A percentile compares a stretch with the other conserved stretches of the same genome.
phyloP scores from a whole-genome alignment of 2,888 invertebrate genomes.

The Drosophila fungiperda region DNA sequence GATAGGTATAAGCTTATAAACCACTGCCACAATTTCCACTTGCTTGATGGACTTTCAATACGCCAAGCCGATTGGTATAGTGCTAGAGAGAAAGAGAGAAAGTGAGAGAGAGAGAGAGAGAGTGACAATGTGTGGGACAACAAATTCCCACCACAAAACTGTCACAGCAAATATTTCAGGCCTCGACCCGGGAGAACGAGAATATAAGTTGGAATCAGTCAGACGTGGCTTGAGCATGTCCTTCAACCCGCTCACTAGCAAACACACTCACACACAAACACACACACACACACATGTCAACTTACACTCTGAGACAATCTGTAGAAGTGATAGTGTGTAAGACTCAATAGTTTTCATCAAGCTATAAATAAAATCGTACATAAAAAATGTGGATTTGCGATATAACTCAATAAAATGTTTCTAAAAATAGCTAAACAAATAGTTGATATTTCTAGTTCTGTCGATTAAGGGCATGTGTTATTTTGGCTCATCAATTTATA shows the following conservation, averaged over 20 bases:
- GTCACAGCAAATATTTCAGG: slow-evolving; percentile 61
- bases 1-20: slow-evolving; percentile 54
- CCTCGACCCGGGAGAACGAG: slow-evolving; percentile 17
- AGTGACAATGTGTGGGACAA: neutral
- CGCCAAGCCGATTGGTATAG: slow-evolving; percentile 52
- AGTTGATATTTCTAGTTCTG: neutral
- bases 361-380: neutral
- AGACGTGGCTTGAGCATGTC: slow-evolving; percentile 56
- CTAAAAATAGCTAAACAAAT: neutral
- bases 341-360: neutral
- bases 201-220: slow-evolving; percentile 48
- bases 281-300: neutral
- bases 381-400: neutral
- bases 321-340: neutral
- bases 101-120: neutral
- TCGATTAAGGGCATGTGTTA: neutral
- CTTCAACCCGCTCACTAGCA: slow-evolving; percentile 47
- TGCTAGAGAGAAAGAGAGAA: slow-evolving; percentile 14
- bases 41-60: slow-evolving; percentile 71
- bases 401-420: neutral
- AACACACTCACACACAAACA: slow-evolving; percentile 11
- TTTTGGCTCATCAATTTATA: neutral
- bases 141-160: slow-evolving; percentile 45
- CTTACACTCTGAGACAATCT: neutral
- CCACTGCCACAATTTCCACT: slow-evolving; percentile 64